Percentiles rank a stretch among this genome's conserved stretches.
Conservation (phyloP, 2,113 vertebrate genomes). For the Etia nguti region DNA sequence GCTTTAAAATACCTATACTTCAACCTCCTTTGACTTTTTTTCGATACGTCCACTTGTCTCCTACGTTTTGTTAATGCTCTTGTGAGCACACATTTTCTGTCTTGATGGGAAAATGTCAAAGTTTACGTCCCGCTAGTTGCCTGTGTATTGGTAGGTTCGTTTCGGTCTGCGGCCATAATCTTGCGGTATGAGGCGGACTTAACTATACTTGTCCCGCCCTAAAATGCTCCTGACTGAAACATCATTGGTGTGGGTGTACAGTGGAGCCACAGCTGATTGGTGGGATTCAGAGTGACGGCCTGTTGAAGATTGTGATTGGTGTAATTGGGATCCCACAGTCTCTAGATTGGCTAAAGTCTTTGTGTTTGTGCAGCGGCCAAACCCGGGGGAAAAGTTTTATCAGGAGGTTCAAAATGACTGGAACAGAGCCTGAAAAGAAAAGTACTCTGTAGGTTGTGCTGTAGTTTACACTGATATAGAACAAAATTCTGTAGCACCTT, state of each 20-base stretch:
- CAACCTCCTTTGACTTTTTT: neutral
- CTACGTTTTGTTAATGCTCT: neutral
- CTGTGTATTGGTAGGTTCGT: conserved; percentile 32
- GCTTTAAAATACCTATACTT: neutral
- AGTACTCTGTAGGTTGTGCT: too few relatives aligned
- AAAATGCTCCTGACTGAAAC: neutral
- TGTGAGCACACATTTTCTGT: neutral
- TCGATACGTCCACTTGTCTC: conserved; percentile 13
- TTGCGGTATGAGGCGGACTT: conserved; percentile 65
- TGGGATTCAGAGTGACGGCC: accelerated
- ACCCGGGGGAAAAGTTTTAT: conserved; percentile 16
- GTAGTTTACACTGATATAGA: neutral
- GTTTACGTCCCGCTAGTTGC: conserved; percentile 43
- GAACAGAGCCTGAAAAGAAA: too few relatives aligned
- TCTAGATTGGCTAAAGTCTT: neutral
- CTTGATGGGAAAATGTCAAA: conserved; percentile 39
- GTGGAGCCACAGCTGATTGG: conserved; percentile 26
- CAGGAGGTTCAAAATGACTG: neutral
- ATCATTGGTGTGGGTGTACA: conserved; percentile 23
- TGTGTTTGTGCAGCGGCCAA: neutral
- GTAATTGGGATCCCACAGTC: neutral
- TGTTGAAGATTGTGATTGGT: conserved; percentile 26
- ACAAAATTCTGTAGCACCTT: neutral
- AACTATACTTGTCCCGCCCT: conserved; percentile 24
- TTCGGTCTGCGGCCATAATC: conserved; percentile 75